A percentile compares a stretch with the other conserved stretches of the same genome.
phyloP scores from a whole-genome alignment of 2,888 invertebrate genomes.

The Epicampocera succincta region DNA sequence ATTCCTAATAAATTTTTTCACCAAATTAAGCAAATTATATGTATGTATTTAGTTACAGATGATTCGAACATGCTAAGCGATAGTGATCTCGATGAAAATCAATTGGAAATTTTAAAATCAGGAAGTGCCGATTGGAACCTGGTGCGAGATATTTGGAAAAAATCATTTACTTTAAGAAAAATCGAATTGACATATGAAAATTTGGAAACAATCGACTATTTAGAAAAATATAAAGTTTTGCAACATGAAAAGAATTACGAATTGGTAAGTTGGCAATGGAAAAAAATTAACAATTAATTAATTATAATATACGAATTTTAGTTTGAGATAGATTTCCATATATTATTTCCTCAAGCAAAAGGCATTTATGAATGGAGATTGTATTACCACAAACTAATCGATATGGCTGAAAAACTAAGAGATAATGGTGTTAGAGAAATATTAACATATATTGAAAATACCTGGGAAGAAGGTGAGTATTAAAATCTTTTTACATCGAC shows the following conservation, averaged over 20 bases:
- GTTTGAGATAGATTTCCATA: conserved; percentile 56
- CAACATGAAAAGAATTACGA: conserved; percentile 47
- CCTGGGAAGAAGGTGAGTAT: conserved; percentile 44
- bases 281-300: background rate
- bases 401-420: conserved; percentile 43
- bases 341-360: conserved; percentile 48
- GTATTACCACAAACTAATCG: conserved; percentile 48
- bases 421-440: conserved; percentile 44
- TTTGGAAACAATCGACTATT: conserved; percentile 33
- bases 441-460: conserved; percentile 32
- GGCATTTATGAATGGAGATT: conserved; percentile 52
- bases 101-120: conserved; percentile 47
- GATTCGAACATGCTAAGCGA: conserved; percentile 21
- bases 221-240: conserved; percentile 51
- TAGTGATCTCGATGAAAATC: conserved; percentile 26
- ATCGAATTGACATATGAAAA: conserved; percentile 48
- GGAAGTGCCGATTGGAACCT: conserved; percentile 43
- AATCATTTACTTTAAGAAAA: conserved; percentile 20
- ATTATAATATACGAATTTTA: conserved; percentile 8
- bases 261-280: conserved; percentile 23
- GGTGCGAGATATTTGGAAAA: conserved; percentile 38
- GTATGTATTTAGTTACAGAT: background rate
- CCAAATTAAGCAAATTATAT: too few relatives aligned
- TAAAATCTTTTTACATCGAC: too few relatives aligned
- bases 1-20: background rate